Conservation (phyloP, 2,797 vertebrate species). For the Gobio occitaniae region DNA sequence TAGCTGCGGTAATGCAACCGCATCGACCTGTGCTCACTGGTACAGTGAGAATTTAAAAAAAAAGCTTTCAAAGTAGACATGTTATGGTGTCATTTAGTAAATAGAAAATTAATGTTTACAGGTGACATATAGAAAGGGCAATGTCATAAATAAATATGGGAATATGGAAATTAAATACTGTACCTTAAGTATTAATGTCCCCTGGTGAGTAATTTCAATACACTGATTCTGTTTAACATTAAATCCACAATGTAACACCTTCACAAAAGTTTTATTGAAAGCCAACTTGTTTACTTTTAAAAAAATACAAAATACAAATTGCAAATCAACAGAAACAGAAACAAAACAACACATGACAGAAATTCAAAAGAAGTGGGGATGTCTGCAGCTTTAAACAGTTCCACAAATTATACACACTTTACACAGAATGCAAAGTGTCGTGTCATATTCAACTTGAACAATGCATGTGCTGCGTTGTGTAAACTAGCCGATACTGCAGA, state of each 20-base stretch:
- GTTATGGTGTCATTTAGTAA: constrained; percentile 16
- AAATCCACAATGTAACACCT: constrained; percentile 73
- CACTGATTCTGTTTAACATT: constrained; percentile 24
- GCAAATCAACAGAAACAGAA: constrained; percentile 48
- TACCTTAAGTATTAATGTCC: constrained; percentile 64
- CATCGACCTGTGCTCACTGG: background rate
- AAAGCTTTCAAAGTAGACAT: background rate
- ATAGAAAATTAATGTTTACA: constrained; percentile 29
- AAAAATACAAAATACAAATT: constrained; percentile 66
- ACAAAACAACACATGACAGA: constrained; percentile 43
- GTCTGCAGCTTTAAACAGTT: constrained; percentile 66
- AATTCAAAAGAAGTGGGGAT: constrained; percentile 48
- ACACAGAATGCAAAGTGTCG: constrained; percentile 20
- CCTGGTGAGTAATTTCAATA: constrained; percentile 43
- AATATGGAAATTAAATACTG: constrained; percentile 65
- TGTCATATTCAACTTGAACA: constrained; percentile 23
- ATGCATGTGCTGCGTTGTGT: constrained; percentile 41
- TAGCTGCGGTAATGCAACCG: background rate
- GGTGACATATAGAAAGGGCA: constrained; percentile 6
- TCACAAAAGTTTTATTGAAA: constrained; percentile 78
- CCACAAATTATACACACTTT: constrained; percentile 46
- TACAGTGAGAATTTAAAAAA: background rate
- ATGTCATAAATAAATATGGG: constrained; percentile 56
- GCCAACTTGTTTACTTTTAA: constrained; percentile 68
- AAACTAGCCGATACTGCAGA: constrained; percentile 47